Percentiles rank a stretch among this genome's conserved stretches.
Evolutionary conservation across 2,888 invertebrate species (phyloP).

Genomic region (Drosophila paracracens): DNA sequence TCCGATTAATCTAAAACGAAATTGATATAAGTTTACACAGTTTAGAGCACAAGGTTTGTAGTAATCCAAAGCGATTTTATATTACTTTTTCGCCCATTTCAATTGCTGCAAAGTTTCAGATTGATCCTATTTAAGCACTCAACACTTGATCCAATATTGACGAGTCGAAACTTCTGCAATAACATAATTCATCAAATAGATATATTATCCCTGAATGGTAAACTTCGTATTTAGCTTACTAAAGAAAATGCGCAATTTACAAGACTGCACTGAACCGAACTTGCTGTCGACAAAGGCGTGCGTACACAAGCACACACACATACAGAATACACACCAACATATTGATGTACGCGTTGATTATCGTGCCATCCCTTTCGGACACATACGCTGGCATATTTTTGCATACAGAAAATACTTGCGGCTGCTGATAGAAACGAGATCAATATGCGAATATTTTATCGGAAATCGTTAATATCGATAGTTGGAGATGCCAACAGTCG

Average conservation of each 20-base stretch:
- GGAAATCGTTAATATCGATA: too few species aligned
- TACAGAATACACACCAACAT: background rate
- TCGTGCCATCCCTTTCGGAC: background rate
- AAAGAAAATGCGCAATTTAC: background rate
- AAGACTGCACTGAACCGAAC: background rate
- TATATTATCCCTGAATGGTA: too few species aligned
- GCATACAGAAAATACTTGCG: background rate
- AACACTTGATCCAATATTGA: constrained; percentile 1
- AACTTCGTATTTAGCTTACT: background rate
- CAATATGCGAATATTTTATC: background rate
- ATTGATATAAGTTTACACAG: background rate
- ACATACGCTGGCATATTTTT: background rate
- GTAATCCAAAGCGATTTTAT: background rate
- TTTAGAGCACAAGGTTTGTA: background rate
- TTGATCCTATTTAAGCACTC: background rate
- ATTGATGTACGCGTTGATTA: background rate
- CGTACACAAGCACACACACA: background rate
- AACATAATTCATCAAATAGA: background rate
- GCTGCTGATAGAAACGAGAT: background rate
- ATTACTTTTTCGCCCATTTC: background rate
- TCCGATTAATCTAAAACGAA: too few species aligned
- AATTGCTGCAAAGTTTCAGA: background rate
- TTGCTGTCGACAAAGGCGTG: background rate
- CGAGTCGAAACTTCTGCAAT: background rate
- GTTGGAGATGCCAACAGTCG: too few species aligned